phyloP scores from a whole-genome alignment of 2,797 vertebrate genomes.

The Fistularia tabacaria region DNA sequence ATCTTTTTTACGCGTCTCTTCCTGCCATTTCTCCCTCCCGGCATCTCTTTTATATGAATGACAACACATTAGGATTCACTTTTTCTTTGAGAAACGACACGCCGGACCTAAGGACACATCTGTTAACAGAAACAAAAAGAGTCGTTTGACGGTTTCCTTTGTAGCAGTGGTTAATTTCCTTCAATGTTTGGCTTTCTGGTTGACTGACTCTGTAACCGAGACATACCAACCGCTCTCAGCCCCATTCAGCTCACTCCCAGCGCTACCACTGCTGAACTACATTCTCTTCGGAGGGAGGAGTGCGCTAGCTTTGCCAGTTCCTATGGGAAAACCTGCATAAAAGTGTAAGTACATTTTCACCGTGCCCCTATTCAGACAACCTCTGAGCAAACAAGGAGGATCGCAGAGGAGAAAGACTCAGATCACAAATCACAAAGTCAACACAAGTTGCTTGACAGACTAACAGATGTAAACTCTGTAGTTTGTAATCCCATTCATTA shows the following conservation, averaged over 20 bases:
- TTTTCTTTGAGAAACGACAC: constrained; percentile 17
- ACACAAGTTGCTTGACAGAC: constrained; percentile 25
- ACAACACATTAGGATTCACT: constrained; percentile 2
- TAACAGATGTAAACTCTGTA: constrained; percentile 33
- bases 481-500: constrained; percentile 36
- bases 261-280: constrained; percentile 25
- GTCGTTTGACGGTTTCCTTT: too few species aligned
- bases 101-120: too few species aligned
- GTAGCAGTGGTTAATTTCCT: too few species aligned
- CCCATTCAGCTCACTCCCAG: constrained; percentile 12
- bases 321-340: constrained; percentile 33
- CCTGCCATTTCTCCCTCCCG: constrained; percentile 1
- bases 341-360: constrained; percentile 35
- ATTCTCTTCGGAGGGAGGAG: constrained; percentile 14
- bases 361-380: constrained; percentile 16
- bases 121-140: constrained; percentile 1
- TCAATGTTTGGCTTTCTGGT: constrained; percentile 25
- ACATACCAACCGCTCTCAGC: constrained; percentile 8
- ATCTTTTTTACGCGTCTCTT: constrained; percentile 1
- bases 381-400: constrained; percentile 17
- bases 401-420: constrained; percentile 17
- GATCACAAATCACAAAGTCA: constrained; percentile 30
- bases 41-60: constrained; percentile 1
- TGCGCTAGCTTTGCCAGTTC: constrained; percentile 3
- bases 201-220: constrained; percentile 3